Base-by-base conservation (phyloP, 2,888 invertebrate species). In the Lithophane ornitopus region DNA sequence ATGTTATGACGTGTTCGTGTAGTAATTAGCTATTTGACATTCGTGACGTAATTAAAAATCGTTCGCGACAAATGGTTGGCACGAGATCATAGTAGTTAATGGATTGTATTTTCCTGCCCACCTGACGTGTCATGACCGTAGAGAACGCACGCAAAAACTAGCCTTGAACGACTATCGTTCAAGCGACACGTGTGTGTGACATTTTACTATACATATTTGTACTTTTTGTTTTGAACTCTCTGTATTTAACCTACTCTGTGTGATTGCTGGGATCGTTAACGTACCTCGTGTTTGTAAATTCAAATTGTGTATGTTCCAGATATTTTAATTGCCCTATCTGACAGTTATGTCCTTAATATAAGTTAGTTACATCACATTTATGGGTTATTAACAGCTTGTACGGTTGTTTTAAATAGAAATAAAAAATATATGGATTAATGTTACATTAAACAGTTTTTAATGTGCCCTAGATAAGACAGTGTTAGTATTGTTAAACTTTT, bases 81-180 rank as follows among this genome's bases (percentile, higher is more conserved):
- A 85, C 73, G 63, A 85, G 86, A 84, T 80, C 85, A 86, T 77
- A 80, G 85, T 87, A 86, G 88, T 90, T 91, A 91, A 89, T 91
- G 89, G 89, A 92, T 92, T 90, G 88, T 90, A 91, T 94, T 93
- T 92, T 92, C 92, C 81, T 86, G 76, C 78, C 85, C 90, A 89
- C 88, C 87, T 90, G 90, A 82, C 80, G 68, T 65, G 76, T 68
- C 67, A 74, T 76, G 78, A 84, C 80, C 84, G 85, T 78, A 72
- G 78, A 88, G 89, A 91, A 91, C 90, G 91, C 85, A 85, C 68
- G 89, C 89, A 92, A 93, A 93, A 93, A 93, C 89, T 71, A 78
- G 72, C 76, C 76, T 79, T 80, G 67, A 78, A 82, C 72, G 70
- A 74, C 66, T 69, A 73, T 72, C 83, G 78, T 80, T 71, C 74